These are phyloP conservation scores for Halesus radiatus DNA, from an alignment of 1,140 invertebrate genomes.

Conservation along the genomic window DNA sequence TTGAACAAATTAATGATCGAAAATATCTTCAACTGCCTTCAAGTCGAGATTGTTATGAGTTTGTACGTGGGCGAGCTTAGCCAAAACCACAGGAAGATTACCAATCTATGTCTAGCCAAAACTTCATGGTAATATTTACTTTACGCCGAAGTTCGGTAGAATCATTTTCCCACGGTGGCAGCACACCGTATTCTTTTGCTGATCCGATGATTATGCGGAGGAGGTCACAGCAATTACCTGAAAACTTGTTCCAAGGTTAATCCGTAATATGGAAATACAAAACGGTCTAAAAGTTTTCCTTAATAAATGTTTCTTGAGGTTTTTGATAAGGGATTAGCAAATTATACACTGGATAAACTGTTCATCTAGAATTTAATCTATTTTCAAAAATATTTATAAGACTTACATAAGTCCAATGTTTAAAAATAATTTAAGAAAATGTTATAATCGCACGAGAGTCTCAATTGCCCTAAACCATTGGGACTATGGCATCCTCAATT, in stretches of 20 bases:
- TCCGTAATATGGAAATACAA: neutral
- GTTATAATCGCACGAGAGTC: too few relatives aligned
- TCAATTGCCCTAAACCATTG: too few relatives aligned
- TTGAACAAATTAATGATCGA: conserved; percentile 1
- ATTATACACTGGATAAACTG: too few relatives aligned
- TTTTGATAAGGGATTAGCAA: too few relatives aligned
- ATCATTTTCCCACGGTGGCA: neutral
- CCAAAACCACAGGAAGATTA: neutral
- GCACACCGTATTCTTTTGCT: neutral
- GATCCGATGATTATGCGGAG: neutral
- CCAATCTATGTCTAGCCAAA: neutral
- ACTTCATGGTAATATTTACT: neutral
- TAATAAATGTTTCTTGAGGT: too few relatives aligned
- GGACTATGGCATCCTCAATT: too few relatives aligned
- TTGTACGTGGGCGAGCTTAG: conserved; percentile 8
- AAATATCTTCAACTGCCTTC: conserved; percentile 3
- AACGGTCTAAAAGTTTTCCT: too few relatives aligned
- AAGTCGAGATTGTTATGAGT: neutral
- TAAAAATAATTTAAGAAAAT: too few relatives aligned
- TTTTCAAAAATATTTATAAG: too few relatives aligned
- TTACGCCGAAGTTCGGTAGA: neutral
- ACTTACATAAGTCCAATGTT: too few relatives aligned
- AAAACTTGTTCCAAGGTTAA: conserved; percentile 30
- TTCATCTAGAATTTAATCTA: too few relatives aligned
- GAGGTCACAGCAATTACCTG: conserved; percentile 6